phyloP scores from a whole-genome alignment of 2,888 invertebrate genomes.

The Agonum fuliginosum region DNA sequence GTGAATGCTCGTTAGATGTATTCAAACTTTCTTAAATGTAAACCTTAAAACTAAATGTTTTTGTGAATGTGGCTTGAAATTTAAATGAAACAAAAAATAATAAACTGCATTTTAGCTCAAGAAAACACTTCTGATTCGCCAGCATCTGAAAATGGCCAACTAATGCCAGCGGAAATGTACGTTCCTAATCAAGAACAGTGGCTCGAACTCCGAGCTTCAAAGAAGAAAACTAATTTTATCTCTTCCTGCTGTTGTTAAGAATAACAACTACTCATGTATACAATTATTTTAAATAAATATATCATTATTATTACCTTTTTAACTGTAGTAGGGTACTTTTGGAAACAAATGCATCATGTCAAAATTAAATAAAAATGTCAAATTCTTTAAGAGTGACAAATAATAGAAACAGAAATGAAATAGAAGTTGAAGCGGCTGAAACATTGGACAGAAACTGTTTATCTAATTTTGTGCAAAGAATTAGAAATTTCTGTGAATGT shows the following conservation, averaged over 20 bases:
- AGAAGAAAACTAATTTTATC: constrained; percentile 64
- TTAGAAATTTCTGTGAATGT: constrained; percentile 40
- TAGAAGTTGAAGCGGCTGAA: constrained; percentile 1
- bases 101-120: constrained; percentile 24
- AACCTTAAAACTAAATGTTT: no score
- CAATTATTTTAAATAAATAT: constrained; percentile 3
- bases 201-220: constrained; percentile 84
- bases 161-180: constrained; percentile 94
- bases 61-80: no score
- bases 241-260: constrained; percentile 56
- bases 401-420: constrained; percentile 32
- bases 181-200: constrained; percentile 94
- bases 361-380: constrained; percentile 47
- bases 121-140: constrained; percentile 72
- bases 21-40: no score
- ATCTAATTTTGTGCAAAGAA: constrained; percentile 18
- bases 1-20: no score
- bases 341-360: constrained; percentile 20
- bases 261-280: no score
- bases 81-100: background rate
- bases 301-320: background rate
- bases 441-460: background rate
- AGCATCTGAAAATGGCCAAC: constrained; percentile 72
- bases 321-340: background rate
- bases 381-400: constrained; percentile 37